Evolutionary conservation across 1,140 invertebrate species (phyloP).

Genomic region (Ceratitis capitata): DNA sequence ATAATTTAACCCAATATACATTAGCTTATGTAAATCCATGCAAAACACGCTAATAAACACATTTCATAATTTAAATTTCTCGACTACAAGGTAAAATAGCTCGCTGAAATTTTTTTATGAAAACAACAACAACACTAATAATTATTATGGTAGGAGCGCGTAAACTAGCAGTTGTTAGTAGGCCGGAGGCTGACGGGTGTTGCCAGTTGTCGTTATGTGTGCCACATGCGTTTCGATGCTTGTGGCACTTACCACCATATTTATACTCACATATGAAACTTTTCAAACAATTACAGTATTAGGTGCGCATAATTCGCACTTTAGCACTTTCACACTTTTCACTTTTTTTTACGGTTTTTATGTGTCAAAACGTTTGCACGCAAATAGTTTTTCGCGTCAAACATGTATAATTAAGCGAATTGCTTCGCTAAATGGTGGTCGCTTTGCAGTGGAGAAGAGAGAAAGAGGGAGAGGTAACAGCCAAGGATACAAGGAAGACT

Average conservation of each 20-base stretch:
- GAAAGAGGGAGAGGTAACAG: too few relatives aligned
- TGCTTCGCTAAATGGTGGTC: too few relatives aligned
- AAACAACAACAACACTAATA: not conserved
- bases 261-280: not conserved
- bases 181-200: not conserved
- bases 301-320: not conserved
- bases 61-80: not conserved
- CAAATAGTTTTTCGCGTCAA: not conserved
- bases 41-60: not conserved
- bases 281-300: not conserved
- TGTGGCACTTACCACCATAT: not conserved
- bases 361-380: not conserved
- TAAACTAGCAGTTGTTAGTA: not conserved
- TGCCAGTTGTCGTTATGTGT: too few relatives aligned
- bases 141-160: not conserved
- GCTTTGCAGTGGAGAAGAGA: too few relatives aligned
- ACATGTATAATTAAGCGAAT: too few relatives aligned
- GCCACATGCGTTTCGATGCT: not conserved
- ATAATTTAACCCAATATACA: not conserved
- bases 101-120: not conserved
- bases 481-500: too few relatives aligned
- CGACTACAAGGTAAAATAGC: not conserved
- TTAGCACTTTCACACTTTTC: not conserved
- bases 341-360: not conserved
- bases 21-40: not conserved